Evolutionary conservation across 2,113 vertebrate genomes (phyloP), one percentile per base, ranked within the genome.

Genomic region (Macrotus californicus): DNA sequence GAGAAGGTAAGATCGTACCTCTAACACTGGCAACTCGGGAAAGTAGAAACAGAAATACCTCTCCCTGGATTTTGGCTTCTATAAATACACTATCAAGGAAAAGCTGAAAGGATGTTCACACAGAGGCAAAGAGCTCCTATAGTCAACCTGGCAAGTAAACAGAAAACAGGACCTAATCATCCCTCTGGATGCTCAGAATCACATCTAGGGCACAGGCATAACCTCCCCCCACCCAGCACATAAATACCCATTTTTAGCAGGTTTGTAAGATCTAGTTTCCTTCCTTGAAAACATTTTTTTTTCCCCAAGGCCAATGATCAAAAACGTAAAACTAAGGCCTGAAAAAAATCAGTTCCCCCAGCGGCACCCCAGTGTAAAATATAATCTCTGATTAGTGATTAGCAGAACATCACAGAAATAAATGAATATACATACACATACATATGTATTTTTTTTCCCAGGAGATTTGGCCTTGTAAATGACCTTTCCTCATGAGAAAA

Each of bases 381-480:
- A 83, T 26, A 91, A 61, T 82, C 89, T 89, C 84, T 79, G 29
- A 95, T 75, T 64, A 94, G 83, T 80, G 48, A 91, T 70, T 66
- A 89, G 56, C 22, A 75, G 13, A 94, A 75, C 80, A 93, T 15
- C 52, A 64, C 34, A 86, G 22, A 94, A 69, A 82, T 41, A 94
- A 70, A 82, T 76, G 87, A 72, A 93, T 80, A 93, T 72, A 93
- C 83, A 73, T 21, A 79, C 6, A 85, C 81, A 76, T 54, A 36
- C 61, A 41, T 87, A 82, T 70, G 52, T 80, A 85, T 72, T n/a
- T 93, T 70, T 91, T 75, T 81, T 5, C 8, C 31, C 70, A 67
- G 77, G 31, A 61, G 61, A 73, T 73, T 14, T 41, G 89, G 73
- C 83, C 73, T 95, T 76, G 52, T 41, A 41, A 41, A 93, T 87